Base-by-base conservation (phyloP, 1,140 invertebrate genomes). In the Nasonia vitripennis region DNA sequence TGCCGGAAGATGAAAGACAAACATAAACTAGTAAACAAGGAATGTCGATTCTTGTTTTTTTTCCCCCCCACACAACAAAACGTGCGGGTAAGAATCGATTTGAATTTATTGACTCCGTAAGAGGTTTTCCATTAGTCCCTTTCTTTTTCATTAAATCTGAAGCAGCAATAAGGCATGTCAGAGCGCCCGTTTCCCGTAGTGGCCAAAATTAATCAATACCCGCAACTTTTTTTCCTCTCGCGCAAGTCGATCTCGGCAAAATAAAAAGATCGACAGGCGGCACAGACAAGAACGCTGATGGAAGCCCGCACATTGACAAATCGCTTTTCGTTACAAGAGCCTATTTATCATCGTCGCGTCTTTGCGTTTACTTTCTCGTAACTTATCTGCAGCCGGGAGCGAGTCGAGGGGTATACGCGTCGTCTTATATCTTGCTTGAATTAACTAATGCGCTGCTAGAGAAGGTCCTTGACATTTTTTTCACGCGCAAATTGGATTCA, bases 231-330 rank as follows among this genome's bases (percentile, higher is more conserved):
- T 45, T 45, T 45, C 10, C 41, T 45, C 41, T 68, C 67, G 27
- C 68, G 27, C 34, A n/a, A 62, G 5, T 68, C 55, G 51, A 67
- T 79, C 10, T 9, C 7, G 9, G 6, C 41, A 41, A 70, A 81
- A 51, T 51, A 51, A 51, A 51, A 51, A 51, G 14, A 14, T 51
- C 48, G 48, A 51, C 12, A 51, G 14, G 48, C 48, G 23, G n/a
- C 67, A 27, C 67, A 45, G 41, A 9, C 20, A n/a, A 37, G 10
- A 51, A 48, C n/a, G 75, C n/a, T 45, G 86, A 84, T 84, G 71
- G 78, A 51, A 88, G 89, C 87, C 87, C 88, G 34, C 34, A 88
- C 87, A 86, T 88, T 89, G 88, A 89, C 84, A 87, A 88, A 89
- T 88, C 86, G 80, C 48, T 86, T 89, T 88, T 87, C 84, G 78